phyloP scores from a whole-genome alignment of 1,140 invertebrate species.

The Rhizoglyphus robini region DNA sequence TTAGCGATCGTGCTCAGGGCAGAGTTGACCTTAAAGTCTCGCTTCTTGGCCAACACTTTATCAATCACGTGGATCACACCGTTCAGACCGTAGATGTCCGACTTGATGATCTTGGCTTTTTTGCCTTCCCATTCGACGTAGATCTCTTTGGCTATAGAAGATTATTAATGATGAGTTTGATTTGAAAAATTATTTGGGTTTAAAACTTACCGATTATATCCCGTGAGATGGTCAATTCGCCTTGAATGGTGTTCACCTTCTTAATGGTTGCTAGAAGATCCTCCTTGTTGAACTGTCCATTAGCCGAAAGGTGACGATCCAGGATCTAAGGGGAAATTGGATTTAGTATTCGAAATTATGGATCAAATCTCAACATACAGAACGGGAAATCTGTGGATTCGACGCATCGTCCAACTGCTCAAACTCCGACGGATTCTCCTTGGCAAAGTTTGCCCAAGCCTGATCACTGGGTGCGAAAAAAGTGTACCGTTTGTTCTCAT shows the following conservation, averaged over 20 bases:
- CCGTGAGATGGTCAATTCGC: constrained; percentile 44
- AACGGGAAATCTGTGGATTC: constrained; percentile 19
- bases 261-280: constrained; percentile 51
- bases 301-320: constrained; percentile 61
- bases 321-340: constrained; percentile 44
- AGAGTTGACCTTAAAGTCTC: constrained; percentile 47
- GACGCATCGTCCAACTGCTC: constrained; percentile 24
- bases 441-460: constrained; percentile 45
- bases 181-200: too few species aligned
- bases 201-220: constrained; percentile 60
- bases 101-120: constrained; percentile 63
- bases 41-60: constrained; percentile 59
- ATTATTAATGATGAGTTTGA: background rate
- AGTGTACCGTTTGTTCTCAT: constrained; percentile 54
- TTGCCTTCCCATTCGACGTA: constrained; percentile 64
- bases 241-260: constrained; percentile 31
- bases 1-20: background rate
- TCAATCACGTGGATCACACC: constrained; percentile 86
- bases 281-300: constrained; percentile 58
- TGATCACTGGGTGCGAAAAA: constrained; percentile 77
- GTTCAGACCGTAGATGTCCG: constrained; percentile 80
- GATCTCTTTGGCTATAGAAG: constrained; percentile 45
- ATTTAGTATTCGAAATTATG: constrained; percentile 45
- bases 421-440: constrained; percentile 21
- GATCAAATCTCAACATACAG: background rate